Percentiles rank a stretch among this genome's conserved stretches.
These are phyloP conservation scores for Caenorhabditis brenneri DNA, from an alignment of 1,140 invertebrate species.

Conservation along the genomic window DNA sequence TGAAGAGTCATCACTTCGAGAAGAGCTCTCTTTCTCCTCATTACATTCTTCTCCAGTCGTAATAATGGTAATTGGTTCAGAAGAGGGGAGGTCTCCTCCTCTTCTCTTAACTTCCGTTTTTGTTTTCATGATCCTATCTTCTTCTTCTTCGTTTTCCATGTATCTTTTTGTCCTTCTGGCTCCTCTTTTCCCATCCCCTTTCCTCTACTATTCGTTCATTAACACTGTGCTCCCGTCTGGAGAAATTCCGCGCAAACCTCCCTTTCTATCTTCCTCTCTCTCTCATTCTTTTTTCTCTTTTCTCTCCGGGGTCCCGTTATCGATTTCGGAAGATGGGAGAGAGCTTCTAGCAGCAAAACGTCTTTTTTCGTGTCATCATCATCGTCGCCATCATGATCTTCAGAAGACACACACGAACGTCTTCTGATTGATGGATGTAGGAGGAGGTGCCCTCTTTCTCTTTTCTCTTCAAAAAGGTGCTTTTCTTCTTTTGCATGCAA, in stretches of 20 bases:
- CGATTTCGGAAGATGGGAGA: neutral
- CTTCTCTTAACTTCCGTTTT: neutral
- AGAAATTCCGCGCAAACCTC: neutral
- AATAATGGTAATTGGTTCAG: conserved; percentile 32
- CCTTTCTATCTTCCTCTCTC: neutral
- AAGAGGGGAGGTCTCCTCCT: neutral
- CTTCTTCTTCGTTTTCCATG: neutral
- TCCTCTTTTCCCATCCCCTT: neutral
- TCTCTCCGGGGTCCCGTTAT: neutral
- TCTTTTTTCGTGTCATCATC: conserved; percentile 1
- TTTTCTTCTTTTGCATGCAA: no score
- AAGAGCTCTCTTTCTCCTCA: neutral
- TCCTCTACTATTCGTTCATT: neutral
- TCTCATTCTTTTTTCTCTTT: neutral
- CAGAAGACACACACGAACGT: neutral
- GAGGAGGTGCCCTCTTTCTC: no score
- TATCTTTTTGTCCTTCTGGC: neutral
- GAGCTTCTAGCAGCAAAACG: neutral
- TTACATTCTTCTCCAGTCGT: neutral
- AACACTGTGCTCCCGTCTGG: neutral
- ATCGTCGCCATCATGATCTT: neutral
- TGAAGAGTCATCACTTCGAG: no score
- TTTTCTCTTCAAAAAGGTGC: neutral
- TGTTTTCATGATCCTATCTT: neutral
- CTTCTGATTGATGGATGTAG: neutral